Conservation (phyloP, 1,140 invertebrate genomes). For the Drosophila parvula region DNA sequence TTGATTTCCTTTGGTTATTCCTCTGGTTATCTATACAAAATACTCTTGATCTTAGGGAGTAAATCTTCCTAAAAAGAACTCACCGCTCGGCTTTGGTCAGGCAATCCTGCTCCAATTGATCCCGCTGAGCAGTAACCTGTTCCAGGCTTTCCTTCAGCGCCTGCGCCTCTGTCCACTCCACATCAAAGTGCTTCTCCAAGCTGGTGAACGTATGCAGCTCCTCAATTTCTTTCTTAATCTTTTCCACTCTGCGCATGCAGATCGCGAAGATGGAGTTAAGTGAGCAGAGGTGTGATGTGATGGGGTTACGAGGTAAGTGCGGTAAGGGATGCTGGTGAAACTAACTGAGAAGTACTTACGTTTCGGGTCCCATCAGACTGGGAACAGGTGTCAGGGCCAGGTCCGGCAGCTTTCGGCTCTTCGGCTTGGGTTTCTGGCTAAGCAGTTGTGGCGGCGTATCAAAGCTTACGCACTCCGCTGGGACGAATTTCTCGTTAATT, state of each 20-base stretch:
- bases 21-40: too few species aligned
- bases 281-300: constrained; percentile 7
- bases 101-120: constrained; percentile 56
- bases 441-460: constrained; percentile 6
- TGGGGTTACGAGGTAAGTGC: constrained; percentile 7
- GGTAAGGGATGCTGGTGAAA: constrained; percentile 3
- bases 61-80: constrained; percentile 29
- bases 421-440: not conserved
- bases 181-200: constrained; percentile 62
- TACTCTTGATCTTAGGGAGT: too few species aligned
- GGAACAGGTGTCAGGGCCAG: constrained; percentile 50
- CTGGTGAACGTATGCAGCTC: constrained; percentile 69
- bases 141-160: constrained; percentile 47
- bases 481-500: constrained; percentile 37
- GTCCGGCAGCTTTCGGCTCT: constrained; percentile 13
- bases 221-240: constrained; percentile 52
- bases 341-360: constrained; percentile 38
- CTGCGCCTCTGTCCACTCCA: constrained; percentile 45
- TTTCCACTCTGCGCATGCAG: constrained; percentile 42
- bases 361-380: constrained; percentile 14
- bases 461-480: constrained; percentile 41
- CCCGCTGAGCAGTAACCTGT: constrained; percentile 35
- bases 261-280: not conserved
- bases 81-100: constrained; percentile 51
- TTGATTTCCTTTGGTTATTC: too few species aligned